Base-by-base conservation (phyloP, 1,140 invertebrate species). In the Dinoponera quadriceps region DNA sequence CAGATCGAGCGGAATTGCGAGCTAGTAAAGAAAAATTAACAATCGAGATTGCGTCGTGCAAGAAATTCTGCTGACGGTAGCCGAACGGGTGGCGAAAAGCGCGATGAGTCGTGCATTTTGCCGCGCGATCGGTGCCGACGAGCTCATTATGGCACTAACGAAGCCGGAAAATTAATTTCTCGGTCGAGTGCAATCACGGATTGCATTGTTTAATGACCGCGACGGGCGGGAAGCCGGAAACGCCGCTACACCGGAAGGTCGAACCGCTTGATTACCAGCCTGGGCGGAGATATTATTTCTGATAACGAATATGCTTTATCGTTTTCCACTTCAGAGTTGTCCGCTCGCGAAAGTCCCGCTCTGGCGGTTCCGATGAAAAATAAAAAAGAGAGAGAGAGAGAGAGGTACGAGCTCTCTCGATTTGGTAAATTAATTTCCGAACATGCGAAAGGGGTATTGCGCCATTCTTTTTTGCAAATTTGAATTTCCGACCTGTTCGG, bases 131-230 rank as follows among this genome's bases (percentile, higher is more conserved):
- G 74, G 63, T 38, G 75, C 62, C 82, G 87, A 86, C 66, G 81
- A 86, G 86, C 88, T 89, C 87, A 89, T 89, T 89, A 89, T 82
- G 75, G 60, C 59, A 75, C 65, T 86, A 89, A 84, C 87, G 87
- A 89, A 88, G 81, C 84, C 84, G 84, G 88, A 88, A 89, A 89
- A 89, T 89, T 86, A 89, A 89, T 89, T 89, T 88, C 88, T 84
- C 87, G 87, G 60, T 38, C 71, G 74, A 72, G 49, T 78, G 80
- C 75, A 89, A 88, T 84, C 87, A 55, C 84, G 78, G 84, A 89
- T 88, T 75, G 84, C 87, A 87, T 88, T 88, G 88, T 88, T 88
- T 89, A 85, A 88, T 84, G 81, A 84, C 55, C 75, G 55, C 77
- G 54, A 81, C 49, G 85, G 33, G 63, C 72, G 86, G 60, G 62